Conservation (phyloP, 2,113 vertebrate species). For the Pollachius pollachius region DNA sequence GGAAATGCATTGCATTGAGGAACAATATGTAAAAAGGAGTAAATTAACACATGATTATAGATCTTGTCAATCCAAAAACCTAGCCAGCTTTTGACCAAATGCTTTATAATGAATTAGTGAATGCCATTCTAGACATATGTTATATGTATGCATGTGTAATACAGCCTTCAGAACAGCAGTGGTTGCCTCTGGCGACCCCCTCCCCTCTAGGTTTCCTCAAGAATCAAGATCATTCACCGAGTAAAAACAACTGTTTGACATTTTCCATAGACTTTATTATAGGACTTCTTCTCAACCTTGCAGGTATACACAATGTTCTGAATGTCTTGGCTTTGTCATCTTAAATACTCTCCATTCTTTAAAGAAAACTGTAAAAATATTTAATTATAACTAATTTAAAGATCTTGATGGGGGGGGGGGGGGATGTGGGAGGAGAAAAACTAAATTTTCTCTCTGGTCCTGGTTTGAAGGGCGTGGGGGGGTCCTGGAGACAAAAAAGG, state of each 20-base stretch:
- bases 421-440: slow-evolving; percentile 3
- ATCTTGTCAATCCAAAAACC: too few species aligned
- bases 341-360: slow-evolving; percentile 79
- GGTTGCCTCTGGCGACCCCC: too few species aligned
- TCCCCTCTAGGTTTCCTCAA: background rate
- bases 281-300: slow-evolving; percentile 63
- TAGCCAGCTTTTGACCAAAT: too few species aligned
- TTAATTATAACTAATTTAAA: slow-evolving; percentile 77
- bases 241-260: slow-evolving; percentile 8
- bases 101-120: too few species aligned
- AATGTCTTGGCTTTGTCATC: slow-evolving; percentile 70
- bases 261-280: slow-evolving; percentile 76
- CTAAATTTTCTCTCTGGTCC: slow-evolving; percentile 40
- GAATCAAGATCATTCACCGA: background rate
- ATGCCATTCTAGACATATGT: too few species aligned
- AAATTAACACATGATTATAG: too few species aligned
- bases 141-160: too few species aligned
- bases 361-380: slow-evolving; percentile 83
- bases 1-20: too few species aligned
- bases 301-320: slow-evolving; percentile 72
- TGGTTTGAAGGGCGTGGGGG: slow-evolving; percentile 36
- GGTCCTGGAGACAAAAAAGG: slow-evolving; percentile 10
- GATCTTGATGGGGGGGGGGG: slow-evolving; percentile 56
- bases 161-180: background rate
- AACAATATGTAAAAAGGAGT: too few species aligned